Base-by-base conservation (phyloP, 1,140 invertebrate genomes). In the Tribolium castaneum region DNA sequence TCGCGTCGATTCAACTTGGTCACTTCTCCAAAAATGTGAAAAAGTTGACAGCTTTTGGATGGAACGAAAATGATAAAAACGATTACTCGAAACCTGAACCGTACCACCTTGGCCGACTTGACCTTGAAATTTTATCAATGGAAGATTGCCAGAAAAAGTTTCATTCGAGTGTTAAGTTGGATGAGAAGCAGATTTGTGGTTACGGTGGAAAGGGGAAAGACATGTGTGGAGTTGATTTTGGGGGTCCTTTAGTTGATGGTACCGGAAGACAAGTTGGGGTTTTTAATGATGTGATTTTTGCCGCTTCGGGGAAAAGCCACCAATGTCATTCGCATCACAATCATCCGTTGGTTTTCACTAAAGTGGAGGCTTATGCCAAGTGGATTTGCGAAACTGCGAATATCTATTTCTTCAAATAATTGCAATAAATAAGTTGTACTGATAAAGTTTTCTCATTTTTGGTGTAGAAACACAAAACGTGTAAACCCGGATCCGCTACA, bases 181-280 rank as follows among this genome's bases (percentile, higher is more conserved):
- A 56, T 14, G 12, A 56, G 4, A 19, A 12, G 7, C 52, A 56
- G 13, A 56, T 56, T 9, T 56, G 52, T 56, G 16, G 12, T 2
- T 56, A 56, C 9, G 16, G 14, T 13, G 52, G 52, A 3, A 9
- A 56, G 7, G 52, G 52, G 52, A 56, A 56, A 7, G 52, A 56
- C 7, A 56, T 56, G 52, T 56, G 52, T 56, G 52, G 52, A 14
- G 52, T 56, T 5, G 52, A 56, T 56, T 56, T 14, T 6, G 52
- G 52, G 2, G 52, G 52, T 14, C 52, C 52, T 3, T 12, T 16
- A 7, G 14, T 56, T 56, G 52, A 56, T 13, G 3, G 16, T 14
- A 56, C n/a, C 12, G 14, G 14, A 16, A 16, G 14, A 56, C 52
- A 56, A 56, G 6, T 56, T 14, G 52, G 52, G 13, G 13, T 56